Base-by-base conservation (phyloP, 2,113 vertebrate genomes). In the Condylura cristata region DNA sequence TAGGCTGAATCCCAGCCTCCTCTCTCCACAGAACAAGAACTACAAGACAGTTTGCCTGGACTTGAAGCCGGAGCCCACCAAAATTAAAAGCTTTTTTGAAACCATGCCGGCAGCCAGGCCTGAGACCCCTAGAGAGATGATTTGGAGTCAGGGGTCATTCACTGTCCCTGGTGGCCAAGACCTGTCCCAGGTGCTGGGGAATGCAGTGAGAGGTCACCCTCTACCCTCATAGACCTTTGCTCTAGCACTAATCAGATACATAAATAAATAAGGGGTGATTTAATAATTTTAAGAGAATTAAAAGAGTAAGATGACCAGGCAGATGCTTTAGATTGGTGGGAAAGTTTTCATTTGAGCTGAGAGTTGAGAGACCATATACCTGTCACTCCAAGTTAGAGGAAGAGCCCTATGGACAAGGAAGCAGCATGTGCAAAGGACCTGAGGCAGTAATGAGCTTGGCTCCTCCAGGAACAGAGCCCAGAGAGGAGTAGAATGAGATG, bases 21-120 rank as follows among this genome's bases (percentile, higher is more conserved):
- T 83, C 53, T 76, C 32, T 88, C 60, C 1, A 2, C 85, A 96
- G 96, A 88, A 1, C 90, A 96, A 96, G 94, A 96, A 88, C 86
- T 95, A 85, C 72, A 95, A 78, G 93, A 56, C 60, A 18, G 12
- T 88, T 81, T 94, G 75, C 95, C 53, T 75, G 51, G 91, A 91
- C n/a, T 8, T 65, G 70, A 96, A 96, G 91, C 86, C 79, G 26
- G 86, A 96, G 66, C 18, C 34, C 0, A 89, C 34, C 84, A 95
- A 89, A 94, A 81, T 91, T 87, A 96, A 91, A 76, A 84, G 65
- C 14, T n/a, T 26, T 22, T 79, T 60, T 51, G 91, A 87, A 85
- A 24, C 48, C 60, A 28, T 58, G 24, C 34, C 10, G 3, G 32
- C 89, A 79, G 81, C 41, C 92, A 81, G 86, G 78, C 63, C 93